A percentile compares a stretch with the other conserved stretches of the same genome.
Conservation (phyloP, 2,888 invertebrate genomes). For the Hyalella azteca region DNA sequence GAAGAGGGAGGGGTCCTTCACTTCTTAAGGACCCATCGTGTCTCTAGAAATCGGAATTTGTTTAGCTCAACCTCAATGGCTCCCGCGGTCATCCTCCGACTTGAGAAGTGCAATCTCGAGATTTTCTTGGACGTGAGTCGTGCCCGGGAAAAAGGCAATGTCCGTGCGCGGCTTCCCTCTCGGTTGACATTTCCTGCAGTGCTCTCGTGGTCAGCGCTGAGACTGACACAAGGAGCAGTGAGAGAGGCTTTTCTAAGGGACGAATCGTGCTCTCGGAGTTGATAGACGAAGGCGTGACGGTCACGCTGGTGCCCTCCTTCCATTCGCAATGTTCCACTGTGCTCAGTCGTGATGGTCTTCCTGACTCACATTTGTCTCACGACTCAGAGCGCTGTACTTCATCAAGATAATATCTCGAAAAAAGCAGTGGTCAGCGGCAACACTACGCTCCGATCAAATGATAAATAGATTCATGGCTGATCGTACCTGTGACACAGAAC, state of each 20-base stretch:
- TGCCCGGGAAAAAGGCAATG: constrained; percentile 10
- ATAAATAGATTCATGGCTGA: constrained; percentile 16
- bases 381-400: constrained; percentile 11
- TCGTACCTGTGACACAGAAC: too few relatives aligned
- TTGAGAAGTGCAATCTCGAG: background rate
- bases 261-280: constrained; percentile 31
- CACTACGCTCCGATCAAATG: constrained; percentile 9
- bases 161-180: background rate
- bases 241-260: constrained; percentile 37
- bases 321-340: constrained; percentile 33
- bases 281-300: constrained; percentile 35
- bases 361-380: constrained; percentile 19
- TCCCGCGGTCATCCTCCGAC: constrained; percentile 16
- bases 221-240: constrained; percentile 30
- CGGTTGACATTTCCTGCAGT: constrained; percentile 19
- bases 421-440: constrained; percentile 5
- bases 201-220: constrained; percentile 27
- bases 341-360: constrained; percentile 29
- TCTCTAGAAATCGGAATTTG: background rate
- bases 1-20: constrained; percentile 4
- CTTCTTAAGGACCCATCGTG: constrained; percentile 12
- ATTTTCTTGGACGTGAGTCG: constrained; percentile 12
- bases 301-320: constrained; percentile 35
- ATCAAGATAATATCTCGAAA: constrained; percentile 31
- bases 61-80: background rate